A percentile compares a stretch with the other conserved stretches of the same genome.
These are phyloP conservation scores for Protophormia terraenovae DNA, from an alignment of 2,888 invertebrate genomes.

Conservation along the genomic window DNA sequence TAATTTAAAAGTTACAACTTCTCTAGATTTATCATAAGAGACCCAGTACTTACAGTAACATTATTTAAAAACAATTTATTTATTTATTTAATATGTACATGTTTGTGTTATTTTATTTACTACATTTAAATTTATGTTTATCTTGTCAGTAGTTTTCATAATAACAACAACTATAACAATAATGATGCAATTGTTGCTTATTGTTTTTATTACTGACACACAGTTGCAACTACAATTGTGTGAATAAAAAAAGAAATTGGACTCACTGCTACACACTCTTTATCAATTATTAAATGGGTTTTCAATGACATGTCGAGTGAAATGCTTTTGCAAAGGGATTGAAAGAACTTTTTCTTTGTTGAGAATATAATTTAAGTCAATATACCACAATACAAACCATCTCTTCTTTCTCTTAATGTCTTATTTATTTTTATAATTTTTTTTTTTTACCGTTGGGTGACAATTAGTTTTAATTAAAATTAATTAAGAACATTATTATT, in stretches of 20 bases:
- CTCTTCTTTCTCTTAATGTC: neutral
- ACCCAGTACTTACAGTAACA: neutral
- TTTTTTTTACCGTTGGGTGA: neutral
- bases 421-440: neutral
- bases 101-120: neutral
- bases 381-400: neutral
- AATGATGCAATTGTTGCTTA: neutral
- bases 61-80: neutral
- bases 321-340: neutral
- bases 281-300: constrained; percentile 44
- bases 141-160: neutral
- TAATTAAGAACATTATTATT: constrained; percentile 51
- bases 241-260: neutral
- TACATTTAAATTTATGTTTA: neutral
- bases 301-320: constrained; percentile 44
- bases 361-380: neutral
- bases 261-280: neutral
- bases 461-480: constrained; percentile 62
- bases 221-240: neutral
- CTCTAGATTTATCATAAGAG: neutral
- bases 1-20: neutral
- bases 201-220: neutral
- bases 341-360: neutral
- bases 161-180: neutral
- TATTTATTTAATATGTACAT: neutral